Conservation (phyloP, 2,888 invertebrate genomes). For the Cerceris rybyensis region DNA sequence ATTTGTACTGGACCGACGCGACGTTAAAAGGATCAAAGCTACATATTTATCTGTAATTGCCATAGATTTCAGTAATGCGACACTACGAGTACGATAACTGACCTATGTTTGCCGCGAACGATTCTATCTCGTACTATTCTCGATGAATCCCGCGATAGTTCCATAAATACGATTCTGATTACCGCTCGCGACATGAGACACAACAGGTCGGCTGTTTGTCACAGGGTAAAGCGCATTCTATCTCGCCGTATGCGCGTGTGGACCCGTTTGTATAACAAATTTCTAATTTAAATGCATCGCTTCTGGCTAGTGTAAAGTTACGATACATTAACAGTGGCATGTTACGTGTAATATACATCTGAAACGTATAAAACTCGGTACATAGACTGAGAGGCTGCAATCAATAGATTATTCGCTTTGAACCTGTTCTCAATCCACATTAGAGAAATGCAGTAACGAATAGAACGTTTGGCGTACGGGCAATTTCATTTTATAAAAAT, state of each 20-base stretch:
- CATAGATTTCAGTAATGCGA: slow-evolving; percentile 25
- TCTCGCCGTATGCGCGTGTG: neutral
- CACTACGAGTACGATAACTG: slow-evolving; percentile 7
- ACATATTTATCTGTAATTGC: no score
- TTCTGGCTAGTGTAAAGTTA: neutral
- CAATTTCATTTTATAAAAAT: no score
- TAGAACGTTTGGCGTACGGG: no score
- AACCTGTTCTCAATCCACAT: no score
- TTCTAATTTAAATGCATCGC: neutral
- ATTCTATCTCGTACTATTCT: slow-evolving; percentile 16
- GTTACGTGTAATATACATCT: neutral
- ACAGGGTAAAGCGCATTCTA: neutral
- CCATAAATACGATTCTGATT: slow-evolving; percentile 2
- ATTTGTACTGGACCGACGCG: no score
- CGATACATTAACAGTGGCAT: neutral
- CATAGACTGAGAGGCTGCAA: no score
- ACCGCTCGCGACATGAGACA: neutral
- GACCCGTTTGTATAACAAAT: slow-evolving; percentile 1
- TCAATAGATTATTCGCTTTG: no score
- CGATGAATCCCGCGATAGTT: slow-evolving; percentile 13
- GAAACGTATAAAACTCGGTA: neutral
- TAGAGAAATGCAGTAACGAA: no score
- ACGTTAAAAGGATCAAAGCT: no score
- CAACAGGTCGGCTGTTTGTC: slow-evolving; percentile 30
- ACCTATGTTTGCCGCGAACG: slow-evolving; percentile 28